Evolutionary conservation across 2,113 vertebrate species (phyloP).

Genomic region (Mirounga angustirostris): DNA sequence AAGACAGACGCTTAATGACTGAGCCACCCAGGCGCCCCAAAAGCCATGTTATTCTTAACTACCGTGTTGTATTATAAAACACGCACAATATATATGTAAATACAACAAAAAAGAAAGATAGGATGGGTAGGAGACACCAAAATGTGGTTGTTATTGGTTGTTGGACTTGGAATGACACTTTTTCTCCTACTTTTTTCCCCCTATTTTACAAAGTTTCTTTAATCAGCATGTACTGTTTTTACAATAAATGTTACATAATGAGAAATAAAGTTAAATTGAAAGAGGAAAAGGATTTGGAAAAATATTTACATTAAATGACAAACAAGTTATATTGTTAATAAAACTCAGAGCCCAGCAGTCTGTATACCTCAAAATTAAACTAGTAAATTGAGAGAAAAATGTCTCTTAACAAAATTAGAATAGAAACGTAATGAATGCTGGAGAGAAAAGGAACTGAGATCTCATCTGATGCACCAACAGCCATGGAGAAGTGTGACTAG

Average conservation of each 20-base stretch:
- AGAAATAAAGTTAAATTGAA: constrained; percentile 43
- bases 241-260: neutral
- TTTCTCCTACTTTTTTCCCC: neutral
- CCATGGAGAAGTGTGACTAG: neutral
- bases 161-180: neutral
- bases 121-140: neutral
- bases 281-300: neutral
- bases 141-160: neutral
- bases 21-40: neutral
- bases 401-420: neutral
- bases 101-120: neutral
- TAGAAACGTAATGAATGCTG: neutral
- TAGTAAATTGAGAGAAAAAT: constrained; percentile 23
- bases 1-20: too few relatives aligned
- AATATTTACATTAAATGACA: constrained; percentile 26
- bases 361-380: constrained; percentile 29
- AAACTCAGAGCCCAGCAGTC: neutral
- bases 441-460: neutral
- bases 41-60: neutral
- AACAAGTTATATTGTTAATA: constrained; percentile 21
- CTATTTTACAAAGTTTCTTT: constrained; percentile 22
- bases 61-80: neutral
- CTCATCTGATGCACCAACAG: neutral
- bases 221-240: constrained; percentile 4
- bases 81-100: neutral